Conservation (phyloP, 2,888 invertebrate species). For the Brachyptera putata region DNA sequence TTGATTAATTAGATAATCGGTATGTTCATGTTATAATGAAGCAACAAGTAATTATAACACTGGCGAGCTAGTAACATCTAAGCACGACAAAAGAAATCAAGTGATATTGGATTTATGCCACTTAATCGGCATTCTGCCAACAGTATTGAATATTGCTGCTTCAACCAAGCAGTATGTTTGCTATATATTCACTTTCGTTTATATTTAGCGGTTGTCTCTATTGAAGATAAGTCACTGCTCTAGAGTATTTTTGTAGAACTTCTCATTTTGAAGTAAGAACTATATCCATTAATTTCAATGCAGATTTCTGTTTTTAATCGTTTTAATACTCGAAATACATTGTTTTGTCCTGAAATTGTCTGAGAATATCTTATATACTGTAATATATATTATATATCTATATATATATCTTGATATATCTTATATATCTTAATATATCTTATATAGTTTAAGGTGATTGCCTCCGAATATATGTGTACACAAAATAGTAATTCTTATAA, state of each 20-base stretch:
- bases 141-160: constrained; percentile 10
- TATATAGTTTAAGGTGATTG: too few species aligned
- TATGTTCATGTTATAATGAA: neutral
- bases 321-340: too few species aligned
- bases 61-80: neutral
- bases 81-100: neutral
- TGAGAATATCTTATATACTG: too few species aligned
- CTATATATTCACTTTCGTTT: constrained; percentile 12
- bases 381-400: too few species aligned
- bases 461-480: too few species aligned
- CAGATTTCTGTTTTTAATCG: too few species aligned
- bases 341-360: too few species aligned
- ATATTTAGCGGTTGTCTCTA: constrained; percentile 11
- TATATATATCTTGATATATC: too few species aligned
- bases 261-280: too few species aligned
- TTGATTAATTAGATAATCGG: neutral
- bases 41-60: neutral
- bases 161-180: neutral
- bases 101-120: neutral
- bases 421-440: too few species aligned
- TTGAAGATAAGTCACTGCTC: neutral
- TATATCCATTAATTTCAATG: too few species aligned
- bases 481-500: too few species aligned
- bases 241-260: neutral
- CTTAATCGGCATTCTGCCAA: neutral